These are phyloP conservation scores for Andrena chrysosceles DNA, from an alignment of 2,888 invertebrate species.

Conservation along the genomic window DNA sequence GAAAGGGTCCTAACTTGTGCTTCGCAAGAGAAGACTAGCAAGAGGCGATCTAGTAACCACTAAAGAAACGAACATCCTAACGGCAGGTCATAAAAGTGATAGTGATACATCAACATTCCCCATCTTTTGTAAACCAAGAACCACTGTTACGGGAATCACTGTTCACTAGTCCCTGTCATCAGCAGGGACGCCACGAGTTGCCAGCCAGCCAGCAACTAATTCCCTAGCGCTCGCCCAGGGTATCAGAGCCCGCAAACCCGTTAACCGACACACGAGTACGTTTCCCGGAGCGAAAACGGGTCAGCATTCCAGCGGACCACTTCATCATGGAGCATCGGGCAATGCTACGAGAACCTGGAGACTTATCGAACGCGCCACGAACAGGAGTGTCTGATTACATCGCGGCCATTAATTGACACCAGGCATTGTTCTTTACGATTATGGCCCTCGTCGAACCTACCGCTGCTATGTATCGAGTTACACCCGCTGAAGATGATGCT, in stretches of 20 bases:
- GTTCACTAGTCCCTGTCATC: too few relatives aligned
- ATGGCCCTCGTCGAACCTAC: conserved; percentile 13
- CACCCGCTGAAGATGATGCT: conserved; percentile 14
- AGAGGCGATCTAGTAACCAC: too few relatives aligned
- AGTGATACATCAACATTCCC: too few relatives aligned
- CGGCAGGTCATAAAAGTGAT: too few relatives aligned
- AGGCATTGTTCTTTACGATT: conserved; percentile 52
- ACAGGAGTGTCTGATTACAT: conserved; percentile 39
- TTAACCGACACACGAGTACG: neutral
- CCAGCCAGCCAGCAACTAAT: neutral
- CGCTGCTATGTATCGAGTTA: conserved; percentile 43
- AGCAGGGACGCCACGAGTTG: neutral
- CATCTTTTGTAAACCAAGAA: too few relatives aligned
- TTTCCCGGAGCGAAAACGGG: neutral
- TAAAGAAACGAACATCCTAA: too few relatives aligned
- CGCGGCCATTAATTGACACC: conserved; percentile 46
- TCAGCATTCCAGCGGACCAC: neutral
- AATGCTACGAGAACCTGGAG: neutral
- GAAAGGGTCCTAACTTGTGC: too few relatives aligned
- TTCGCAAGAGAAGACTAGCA: too few relatives aligned
- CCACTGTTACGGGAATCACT: too few relatives aligned
- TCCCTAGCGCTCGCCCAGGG: neutral
- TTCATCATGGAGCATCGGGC: neutral
- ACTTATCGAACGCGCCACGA: neutral
- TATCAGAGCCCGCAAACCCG: neutral